Evolutionary conservation across 2,113 vertebrate species (phyloP), one percentile per base, ranked within the genome.

Genomic region (Chunga burmeisteri): DNA sequence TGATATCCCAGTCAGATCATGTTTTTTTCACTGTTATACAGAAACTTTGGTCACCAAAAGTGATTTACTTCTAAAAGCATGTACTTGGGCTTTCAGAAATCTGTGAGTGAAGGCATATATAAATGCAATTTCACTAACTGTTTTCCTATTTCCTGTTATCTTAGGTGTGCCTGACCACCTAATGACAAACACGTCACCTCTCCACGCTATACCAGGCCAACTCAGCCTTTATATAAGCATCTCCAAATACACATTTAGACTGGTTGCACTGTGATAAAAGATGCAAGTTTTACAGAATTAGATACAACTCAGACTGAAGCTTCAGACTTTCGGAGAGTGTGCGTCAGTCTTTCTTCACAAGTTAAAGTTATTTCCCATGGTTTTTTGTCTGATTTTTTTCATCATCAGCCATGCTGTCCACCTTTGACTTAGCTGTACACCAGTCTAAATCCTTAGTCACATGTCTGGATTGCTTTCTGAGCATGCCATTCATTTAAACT

Each of bases 331-430:
- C 59, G 52, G 23, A 52, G 14, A 38, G 19, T 18, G 5, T 52
- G 11, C 22, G 6, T 42, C 47, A 74, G 16, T 18, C 42, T 8
- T 77, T 53, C 9, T 62, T 58, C 7, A 11, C 4, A 47, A 32
- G 7, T 49, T 67, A 70, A 55, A 9, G 5, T 38, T 23, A 72
- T 9, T 71, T 47, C 29, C 17, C 6, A 25, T 13, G 9, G 11
- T 5, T 49, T 94, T 88, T 72, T 47, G 13, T 58, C 29, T 44
- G 4, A 16, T n/a, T 46, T 47, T 78, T 71, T 78, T 55, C 32
- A 47, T 52, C 18, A 81, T 49, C 18, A 77, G 34, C 27, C 53
- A 85, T 0, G 0, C 7, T 34, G 47, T 7, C 18, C 6, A 74
- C 7, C 44, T 73, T 10, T 14, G 17, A 50, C 26, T 61, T 67